Base-by-base conservation (phyloP, 2,888 invertebrate species). In the Trachelus troglodyta region DNA sequence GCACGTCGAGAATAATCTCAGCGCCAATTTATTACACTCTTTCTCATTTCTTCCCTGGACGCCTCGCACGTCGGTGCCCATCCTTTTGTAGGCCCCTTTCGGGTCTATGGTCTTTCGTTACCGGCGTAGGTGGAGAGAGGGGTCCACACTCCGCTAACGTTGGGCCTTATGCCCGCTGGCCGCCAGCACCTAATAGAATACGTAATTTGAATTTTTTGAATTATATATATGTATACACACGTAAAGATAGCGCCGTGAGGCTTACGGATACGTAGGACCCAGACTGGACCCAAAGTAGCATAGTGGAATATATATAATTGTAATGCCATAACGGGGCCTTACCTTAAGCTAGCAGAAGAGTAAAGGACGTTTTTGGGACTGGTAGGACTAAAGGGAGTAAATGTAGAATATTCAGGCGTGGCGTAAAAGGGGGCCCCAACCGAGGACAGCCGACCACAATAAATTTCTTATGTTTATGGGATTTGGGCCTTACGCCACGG, bases 11-110 rank as follows among this genome's bases (percentile, higher is more conserved):
- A 91, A 91, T 91, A 91, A 91, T 91, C 91, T 91, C 88, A 89
- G 90, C 90, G 89, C 91, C 91, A 91, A 91, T 91, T 91, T 91
- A 91, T 91, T 91, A 91, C 89, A 89, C 90, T 90, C 90, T 91
- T 90, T 91, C 90, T 90, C 90, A 90, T 91, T 91, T 91, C 90
- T 90, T 88, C 84, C 85, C 76, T 35, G 35, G 31, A 30, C 35
- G 34, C 77, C 73, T 74, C 74, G 75, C 69, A 12, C 33, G 74
- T 74, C 74, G 83, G 79, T 82, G 82, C 82, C 84, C 85, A 83
- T 86, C 86, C 85, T 85, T 86, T 86, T 86, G 82, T 87, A 83
- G 78, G 76, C 73, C 74, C 71, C 69, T 78, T 68, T 79, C 69
- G 31, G 69, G 69, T 31, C 56, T 74, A 34, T 30, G 75, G 40